A percentile compares a stretch with the other conserved stretches of the same genome.
These are phyloP conservation scores for Cepaea hortensis DNA, from an alignment of 2,888 invertebrate species.

Conservation along the genomic window DNA sequence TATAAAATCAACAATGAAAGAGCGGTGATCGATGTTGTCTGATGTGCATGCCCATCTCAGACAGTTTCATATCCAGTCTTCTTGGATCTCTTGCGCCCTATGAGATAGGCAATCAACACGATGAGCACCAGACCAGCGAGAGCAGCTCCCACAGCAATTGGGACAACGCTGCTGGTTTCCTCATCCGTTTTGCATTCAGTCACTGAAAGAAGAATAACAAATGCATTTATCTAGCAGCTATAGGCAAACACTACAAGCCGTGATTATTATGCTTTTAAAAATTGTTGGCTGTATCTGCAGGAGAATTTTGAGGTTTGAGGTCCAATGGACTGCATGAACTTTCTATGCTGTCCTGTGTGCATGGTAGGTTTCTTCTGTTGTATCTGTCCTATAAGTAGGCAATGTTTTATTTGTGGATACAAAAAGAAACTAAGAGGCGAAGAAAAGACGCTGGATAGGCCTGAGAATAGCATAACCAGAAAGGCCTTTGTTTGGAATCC, in stretches of 20 bases:
- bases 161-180: slow-evolving; percentile 87
- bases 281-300: no score
- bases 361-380: background rate
- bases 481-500: no score
- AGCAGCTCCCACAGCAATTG: slow-evolving; percentile 96
- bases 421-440: no score
- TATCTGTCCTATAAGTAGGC: no score
- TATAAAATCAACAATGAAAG: no score
- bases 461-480: no score
- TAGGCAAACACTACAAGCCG: no score
- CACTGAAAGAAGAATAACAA: slow-evolving; percentile 54
- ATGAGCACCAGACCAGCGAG: slow-evolving; percentile 91
- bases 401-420: no score
- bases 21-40: background rate
- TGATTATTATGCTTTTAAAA: no score
- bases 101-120: slow-evolving; percentile 93
- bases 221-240: background rate
- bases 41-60: slow-evolving; percentile 52
- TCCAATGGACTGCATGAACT: no score
- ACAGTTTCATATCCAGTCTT: slow-evolving; percentile 74
- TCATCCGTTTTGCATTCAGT: slow-evolving; percentile 71
- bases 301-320: no score
- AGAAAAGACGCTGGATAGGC: no score
- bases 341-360: background rate
- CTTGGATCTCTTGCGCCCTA: slow-evolving; percentile 82